Conservation (phyloP, 2,888 invertebrate genomes). For the Eucriotettix oculatus region DNA sequence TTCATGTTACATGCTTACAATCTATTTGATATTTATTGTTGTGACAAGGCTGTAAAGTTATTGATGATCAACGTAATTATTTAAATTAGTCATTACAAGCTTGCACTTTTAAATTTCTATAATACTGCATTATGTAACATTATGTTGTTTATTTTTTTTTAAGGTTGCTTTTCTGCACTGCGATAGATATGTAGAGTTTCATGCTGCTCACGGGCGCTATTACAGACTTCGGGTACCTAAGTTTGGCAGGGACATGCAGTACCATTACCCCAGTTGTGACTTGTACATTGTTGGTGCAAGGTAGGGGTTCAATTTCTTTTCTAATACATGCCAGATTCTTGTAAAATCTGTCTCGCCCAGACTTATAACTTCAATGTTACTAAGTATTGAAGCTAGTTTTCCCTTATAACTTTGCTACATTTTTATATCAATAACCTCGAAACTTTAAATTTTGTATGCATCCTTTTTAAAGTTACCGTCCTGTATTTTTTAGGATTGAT, state of each 20-base stretch:
- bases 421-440: no score
- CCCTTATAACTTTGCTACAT: no score
- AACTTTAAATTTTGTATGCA: no score
- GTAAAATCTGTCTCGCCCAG: no score
- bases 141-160: slow-evolving; percentile 18
- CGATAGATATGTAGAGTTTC: slow-evolving; percentile 88
- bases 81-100: not conserved
- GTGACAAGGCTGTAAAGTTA: not conserved
- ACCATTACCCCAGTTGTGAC: slow-evolving; percentile 80
- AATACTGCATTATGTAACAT: not conserved
- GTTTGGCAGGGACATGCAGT: slow-evolving; percentile 87
- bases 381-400: no score
- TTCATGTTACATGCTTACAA: no score
- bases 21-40: no score
- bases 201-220: slow-evolving; percentile 84
- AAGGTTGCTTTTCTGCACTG: slow-evolving; percentile 81
- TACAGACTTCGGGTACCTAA: slow-evolving; percentile 82
- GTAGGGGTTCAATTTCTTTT: slow-evolving; percentile 30
- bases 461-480: no score
- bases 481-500: no score
- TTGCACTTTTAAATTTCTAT: no score
- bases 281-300: slow-evolving; percentile 78
- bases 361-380: no score
- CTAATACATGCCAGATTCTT: slow-evolving; percentile 30
- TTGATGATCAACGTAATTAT: not conserved